Base-by-base conservation (phyloP, 2,797 vertebrate species). In the Nyctibius grandis region DNA sequence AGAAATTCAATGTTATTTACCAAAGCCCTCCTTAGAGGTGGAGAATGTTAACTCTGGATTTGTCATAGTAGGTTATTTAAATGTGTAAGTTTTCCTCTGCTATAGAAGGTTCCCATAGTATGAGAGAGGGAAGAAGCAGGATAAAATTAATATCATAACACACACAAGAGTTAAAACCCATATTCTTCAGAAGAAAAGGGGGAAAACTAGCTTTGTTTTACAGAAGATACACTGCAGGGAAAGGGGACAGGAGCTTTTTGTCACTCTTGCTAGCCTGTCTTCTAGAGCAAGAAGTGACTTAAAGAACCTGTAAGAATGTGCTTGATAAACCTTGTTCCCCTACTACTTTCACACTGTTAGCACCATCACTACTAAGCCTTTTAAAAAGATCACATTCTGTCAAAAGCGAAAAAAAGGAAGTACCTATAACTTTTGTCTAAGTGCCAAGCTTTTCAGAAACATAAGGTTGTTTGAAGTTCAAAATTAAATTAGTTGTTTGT, bases 81-180 rank as follows among this genome's bases (percentile, higher is more conserved):
- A 79, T 6, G 2, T 5, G 3, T n/a, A 31, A 7, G 18, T n/a
- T 33, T 34, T 89, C 68, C 53, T 50, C 38, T 82, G 42, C 48
- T 76, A 28, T 0, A 79, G 38, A 81, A 78, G 2, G 29, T 33
- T 79, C 4, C 5, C 47, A 61, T 9, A 82, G 34, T 22, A 76
- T 11, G 6, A 60, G 15, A 85, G 28, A 54, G 15, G 3, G 6
- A 89, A 5, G 19, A 61, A 83, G 40, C 5, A 74, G 5, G 14
- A 67, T 23, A 67, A 90, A 88, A 67, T n/a, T 0, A 81, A 26
- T 25, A 3, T 47, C 54, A 6, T 25, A 82, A 77, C 16, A 38
- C 2, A 2, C 3, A 16, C 0, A 0, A 45, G 21, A 88, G 13
- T n/a, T 56, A 54, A 85, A 91, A 22, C 0, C 1, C 9, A 12